These are phyloP conservation scores for Glandiceps talaboti DNA, from an alignment of 53 echinoderm and acorn worm genomes.

Conservation along the genomic window DNA sequence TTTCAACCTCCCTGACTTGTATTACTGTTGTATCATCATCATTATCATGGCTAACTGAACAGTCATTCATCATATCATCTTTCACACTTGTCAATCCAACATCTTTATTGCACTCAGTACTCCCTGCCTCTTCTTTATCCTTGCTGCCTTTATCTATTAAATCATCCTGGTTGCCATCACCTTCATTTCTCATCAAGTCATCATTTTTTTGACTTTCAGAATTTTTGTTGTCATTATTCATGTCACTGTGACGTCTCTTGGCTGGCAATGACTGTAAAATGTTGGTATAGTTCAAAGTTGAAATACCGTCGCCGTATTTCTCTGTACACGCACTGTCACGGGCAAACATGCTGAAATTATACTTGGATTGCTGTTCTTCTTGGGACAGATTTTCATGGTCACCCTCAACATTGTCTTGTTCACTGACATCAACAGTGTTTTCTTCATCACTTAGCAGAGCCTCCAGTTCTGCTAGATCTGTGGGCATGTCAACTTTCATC, in stretches of 20 bases:
- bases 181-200: neutral
- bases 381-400: slow-evolving; percentile 3
- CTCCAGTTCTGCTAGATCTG: neutral
- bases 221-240: neutral
- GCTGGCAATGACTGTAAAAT: slow-evolving; percentile 58
- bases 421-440: neutral
- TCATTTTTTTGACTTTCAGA: neutral
- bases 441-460: neutral
- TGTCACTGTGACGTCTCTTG: slow-evolving; percentile 25
- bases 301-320: slow-evolving; percentile 54
- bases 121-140: neutral
- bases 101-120: neutral
- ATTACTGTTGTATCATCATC: neutral
- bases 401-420: slow-evolving; percentile 19
- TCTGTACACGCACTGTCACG: slow-evolving; percentile 8
- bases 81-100: neutral
- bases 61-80: neutral
- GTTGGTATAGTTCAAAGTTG: slow-evolving; percentile 50
- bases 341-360: neutral
- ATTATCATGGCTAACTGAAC: neutral
- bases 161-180: neutral
- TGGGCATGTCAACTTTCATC: slow-evolving; percentile 20
- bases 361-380: neutral
- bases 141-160: neutral
- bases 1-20: neutral